Percentiles rank a stretch among this genome's conserved stretches.
Evolutionary conservation across 2,888 invertebrate species (phyloP).

Genomic region (Sympetrum striolatum): DNA sequence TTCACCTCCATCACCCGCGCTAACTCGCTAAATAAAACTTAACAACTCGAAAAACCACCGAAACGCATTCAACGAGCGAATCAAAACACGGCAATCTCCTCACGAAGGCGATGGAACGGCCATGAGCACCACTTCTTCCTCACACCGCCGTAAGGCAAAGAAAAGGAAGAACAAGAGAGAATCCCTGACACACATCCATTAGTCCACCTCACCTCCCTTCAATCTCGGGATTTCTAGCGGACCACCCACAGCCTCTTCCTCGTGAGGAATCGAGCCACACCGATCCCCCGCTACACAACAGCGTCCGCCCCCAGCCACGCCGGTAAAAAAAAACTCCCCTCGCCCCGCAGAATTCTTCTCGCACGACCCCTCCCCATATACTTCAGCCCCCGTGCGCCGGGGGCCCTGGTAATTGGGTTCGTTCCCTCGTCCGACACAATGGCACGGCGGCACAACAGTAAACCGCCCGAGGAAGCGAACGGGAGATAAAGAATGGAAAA

Average conservation of each 20-base stretch:
- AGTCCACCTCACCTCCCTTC: neutral
- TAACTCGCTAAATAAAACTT: no score
- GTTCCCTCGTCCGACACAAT: constrained; percentile 3
- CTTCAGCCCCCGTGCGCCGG: neutral
- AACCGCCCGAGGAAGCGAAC: neutral
- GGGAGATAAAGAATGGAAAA: neutral
- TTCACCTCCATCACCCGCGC: no score
- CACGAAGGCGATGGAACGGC: neutral
- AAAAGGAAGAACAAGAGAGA: neutral
- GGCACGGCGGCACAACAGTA: neutral
- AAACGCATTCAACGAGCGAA: neutral
- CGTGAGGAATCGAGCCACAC: neutral
- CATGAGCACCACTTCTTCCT: neutral
- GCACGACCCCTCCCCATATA: neutral
- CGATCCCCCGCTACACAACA: neutral
- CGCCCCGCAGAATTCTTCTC: neutral
- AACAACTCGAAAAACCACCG: neutral
- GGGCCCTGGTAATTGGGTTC: constrained; percentile 27
- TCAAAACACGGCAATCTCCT: neutral
- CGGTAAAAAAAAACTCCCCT: neutral
- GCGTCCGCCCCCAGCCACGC: neutral
- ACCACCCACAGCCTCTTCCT: neutral
- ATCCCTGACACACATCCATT: neutral
- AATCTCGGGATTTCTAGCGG: neutral
- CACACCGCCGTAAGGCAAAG: neutral